Evolutionary conservation across 2,113 vertebrate species (phyloP).

Genomic region (Antechinus flavipes): DNA sequence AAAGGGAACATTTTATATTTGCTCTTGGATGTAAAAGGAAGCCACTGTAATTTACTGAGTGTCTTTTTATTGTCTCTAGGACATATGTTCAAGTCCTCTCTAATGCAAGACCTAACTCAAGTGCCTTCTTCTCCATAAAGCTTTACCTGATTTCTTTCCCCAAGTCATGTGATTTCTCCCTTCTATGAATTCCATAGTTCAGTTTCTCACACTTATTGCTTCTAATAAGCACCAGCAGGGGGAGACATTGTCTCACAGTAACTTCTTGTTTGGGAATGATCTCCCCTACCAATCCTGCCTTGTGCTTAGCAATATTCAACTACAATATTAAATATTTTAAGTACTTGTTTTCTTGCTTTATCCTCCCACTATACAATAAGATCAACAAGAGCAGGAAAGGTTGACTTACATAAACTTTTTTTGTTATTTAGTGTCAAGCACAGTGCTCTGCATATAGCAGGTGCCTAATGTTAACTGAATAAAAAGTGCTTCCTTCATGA

Average conservation of each 20-base stretch:
- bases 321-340: background rate
- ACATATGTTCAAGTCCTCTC: background rate
- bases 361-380: background rate
- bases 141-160: background rate
- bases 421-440: background rate
- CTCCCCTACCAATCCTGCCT: background rate
- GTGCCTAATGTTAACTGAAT: background rate
- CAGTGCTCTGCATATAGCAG: background rate
- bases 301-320: background rate
- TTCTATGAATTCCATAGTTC: background rate
- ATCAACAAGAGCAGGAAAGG: background rate
- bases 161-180: background rate
- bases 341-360: background rate
- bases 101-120: background rate
- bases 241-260: background rate
- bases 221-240: background rate
- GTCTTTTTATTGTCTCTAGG: background rate
- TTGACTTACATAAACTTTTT: background rate
- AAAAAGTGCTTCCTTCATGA: background rate
- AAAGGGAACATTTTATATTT: background rate
- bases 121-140: background rate
- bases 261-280: background rate
- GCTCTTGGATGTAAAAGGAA: background rate
- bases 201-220: background rate
- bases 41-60: background rate